phyloP scores from a whole-genome alignment of 2,113 vertebrate species.

The Chaenogobius annularis region DNA sequence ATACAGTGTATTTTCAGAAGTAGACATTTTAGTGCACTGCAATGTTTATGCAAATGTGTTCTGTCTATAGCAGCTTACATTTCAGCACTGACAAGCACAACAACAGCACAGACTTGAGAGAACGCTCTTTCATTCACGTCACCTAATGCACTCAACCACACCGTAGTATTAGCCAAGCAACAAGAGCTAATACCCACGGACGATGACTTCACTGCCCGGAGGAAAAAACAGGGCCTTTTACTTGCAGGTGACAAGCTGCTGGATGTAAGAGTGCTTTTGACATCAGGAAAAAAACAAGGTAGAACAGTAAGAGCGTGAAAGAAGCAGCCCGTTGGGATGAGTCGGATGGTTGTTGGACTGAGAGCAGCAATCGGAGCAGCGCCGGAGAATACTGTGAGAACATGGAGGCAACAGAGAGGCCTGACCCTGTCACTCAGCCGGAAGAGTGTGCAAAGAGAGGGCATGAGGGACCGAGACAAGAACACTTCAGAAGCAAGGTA shows the following conservation, averaged over 20 bases:
- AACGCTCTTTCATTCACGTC: neutral
- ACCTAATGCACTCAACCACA: neutral
- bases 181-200: neutral
- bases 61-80: neutral
- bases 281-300: neutral
- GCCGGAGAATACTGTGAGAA: conserved; percentile 38
- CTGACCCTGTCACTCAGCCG: conserved; percentile 49
- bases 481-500: neutral
- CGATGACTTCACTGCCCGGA: neutral
- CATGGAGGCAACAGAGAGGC: conserved; percentile 35
- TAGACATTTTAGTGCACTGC: neutral
- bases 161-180: neutral
- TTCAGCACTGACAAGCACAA: neutral
- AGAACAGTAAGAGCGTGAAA: neutral
- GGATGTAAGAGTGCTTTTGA: neutral
- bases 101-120: neutral
- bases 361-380: neutral
- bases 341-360: conserved; percentile 8
- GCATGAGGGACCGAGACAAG: neutral
- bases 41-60: neutral
- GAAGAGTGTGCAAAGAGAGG: neutral
- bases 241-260: neutral
- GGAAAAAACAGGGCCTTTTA: neutral
- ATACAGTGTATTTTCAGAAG: neutral
- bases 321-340: conserved; percentile 28